Base-by-base conservation (phyloP, 2,113 vertebrate genomes). In the Helogale parvula region DNA sequence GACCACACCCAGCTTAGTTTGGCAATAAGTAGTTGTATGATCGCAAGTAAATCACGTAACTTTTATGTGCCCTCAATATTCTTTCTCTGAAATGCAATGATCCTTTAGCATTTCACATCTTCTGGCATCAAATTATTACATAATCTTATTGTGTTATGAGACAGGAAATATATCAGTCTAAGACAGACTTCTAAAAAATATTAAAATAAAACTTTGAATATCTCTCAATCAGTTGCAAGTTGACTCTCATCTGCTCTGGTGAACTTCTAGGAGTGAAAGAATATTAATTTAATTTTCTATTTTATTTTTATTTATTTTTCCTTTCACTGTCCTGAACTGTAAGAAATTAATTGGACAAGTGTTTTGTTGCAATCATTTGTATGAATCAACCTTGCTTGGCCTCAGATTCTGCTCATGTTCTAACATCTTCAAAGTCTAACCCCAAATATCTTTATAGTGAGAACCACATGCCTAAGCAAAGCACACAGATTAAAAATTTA, bases 391-490 rank as follows among this genome's bases (percentile, higher is more conserved):
- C 27, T 68, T 68, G 21, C 31, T 54, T n/a, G 14, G 60, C 57
- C 82, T 93, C 66, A 88, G 71, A 76, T 88, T 88, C 77, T 89
- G 7, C 7, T 83, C 63, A 71, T 50, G 60, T 92, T 94, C 65
- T 84, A 92, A 66, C 15, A 96, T 81, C 45, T 82, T 93, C 84
- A 90, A 95, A 92, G 23, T 87, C 57, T 90, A 95, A 93, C 38
- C 93, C 29, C 38, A 96, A 84, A 79, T 92, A 88, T 50, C 79
- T 72, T 92, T 74, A 96, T 11, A 77, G 63, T 52, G 27, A 96
- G 87, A 96, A 87, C 21, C 57, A 92, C 13, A 88, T 17, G 12
- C 50, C 35, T 90, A 90, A 88, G 23, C 16, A 91, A 89, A 86
- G 27, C 29, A 89, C 21, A 81, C 23, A 60, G n/a, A 50, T 1